These are phyloP conservation scores for Frankliniella intonsa DNA, from an alignment of 2,888 invertebrate genomes.

Conservation along the genomic window DNA sequence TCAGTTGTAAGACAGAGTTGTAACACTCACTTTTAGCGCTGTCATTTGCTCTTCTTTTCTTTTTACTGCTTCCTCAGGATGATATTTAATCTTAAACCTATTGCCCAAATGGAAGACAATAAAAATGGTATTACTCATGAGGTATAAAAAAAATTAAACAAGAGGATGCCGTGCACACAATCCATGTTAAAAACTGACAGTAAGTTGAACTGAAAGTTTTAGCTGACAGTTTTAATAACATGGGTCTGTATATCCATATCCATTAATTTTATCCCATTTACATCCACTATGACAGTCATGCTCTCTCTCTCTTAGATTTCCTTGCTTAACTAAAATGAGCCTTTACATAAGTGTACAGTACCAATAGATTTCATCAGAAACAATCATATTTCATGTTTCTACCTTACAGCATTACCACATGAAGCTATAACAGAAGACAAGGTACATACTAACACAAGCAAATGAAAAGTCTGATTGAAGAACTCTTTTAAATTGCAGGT, in stretches of 20 bases:
- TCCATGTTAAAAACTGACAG: neutral
- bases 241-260: too few species aligned
- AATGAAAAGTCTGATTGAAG: neutral
- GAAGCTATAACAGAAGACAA: neutral
- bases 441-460: neutral
- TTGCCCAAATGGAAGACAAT: constrained; percentile 40
- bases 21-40: constrained; percentile 65
- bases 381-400: neutral
- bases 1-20: constrained; percentile 2
- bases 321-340: neutral
- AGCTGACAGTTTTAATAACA: too few species aligned
- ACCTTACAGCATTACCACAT: neutral
- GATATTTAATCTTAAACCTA: constrained; percentile 99
- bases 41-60: constrained; percentile 79
- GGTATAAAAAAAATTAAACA: neutral
- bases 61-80: constrained; percentile 92
- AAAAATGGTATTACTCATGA: neutral
- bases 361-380: neutral
- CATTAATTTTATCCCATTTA: neutral
- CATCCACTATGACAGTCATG: neutral
- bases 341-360: neutral
- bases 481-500: neutral
- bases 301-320: neutral
- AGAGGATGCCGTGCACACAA: neutral
- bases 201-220: neutral